Evolutionary conservation across 2,888 invertebrate genomes (phyloP), one percentile per base, ranked within the genome.

Genomic region (Merodon equestris): DNA sequence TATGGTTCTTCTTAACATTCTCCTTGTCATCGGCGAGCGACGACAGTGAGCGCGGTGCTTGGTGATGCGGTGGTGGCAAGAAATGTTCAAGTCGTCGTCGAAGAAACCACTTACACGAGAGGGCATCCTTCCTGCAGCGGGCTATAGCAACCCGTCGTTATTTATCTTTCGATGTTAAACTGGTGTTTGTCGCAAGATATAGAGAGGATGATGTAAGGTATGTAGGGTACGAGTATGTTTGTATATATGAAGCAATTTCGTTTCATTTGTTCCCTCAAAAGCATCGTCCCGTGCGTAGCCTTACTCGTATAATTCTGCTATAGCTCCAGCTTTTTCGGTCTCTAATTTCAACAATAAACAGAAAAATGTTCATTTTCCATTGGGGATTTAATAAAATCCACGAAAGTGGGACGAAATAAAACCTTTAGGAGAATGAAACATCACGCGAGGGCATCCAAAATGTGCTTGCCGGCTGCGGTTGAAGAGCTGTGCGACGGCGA

Each of bases 261-360:
- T 27, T 27, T 27, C 2, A 63, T 58, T 50, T 56, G 45, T 53
- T 64, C 12, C 18, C n/a, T 0, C 36, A 27, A 27, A 27, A 27
- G 7, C 3, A 2, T 27, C 7, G 27, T 7, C 7, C 27, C 27
- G 27, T 27, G 27, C 27, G 27, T 27, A 27, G 27, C 2, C 7
- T 2, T 27, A 27, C 27, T 7, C 7, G n/a, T n/a, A n/a, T n/a
- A n/a, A 27, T 27, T 27, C 7, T 27, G 13, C 14, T 3, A 9
- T 15, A n/a, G 9, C 19, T 12, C 40, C 27, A 1, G 38, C 42
- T 10, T 38, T 27, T 60, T 42, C 57, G 57, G 56, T 63, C 67
- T 77, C 42, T 77, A 73, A 77, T 77, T 73, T 68, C 73, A 61
- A 77, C 67, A 68, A 67, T 58, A 73, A 77, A 77, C 57, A 73